These are phyloP conservation scores for Belonocnema kinseyi DNA, from an alignment of 1,140 invertebrate genomes.

Conservation along the genomic window DNA sequence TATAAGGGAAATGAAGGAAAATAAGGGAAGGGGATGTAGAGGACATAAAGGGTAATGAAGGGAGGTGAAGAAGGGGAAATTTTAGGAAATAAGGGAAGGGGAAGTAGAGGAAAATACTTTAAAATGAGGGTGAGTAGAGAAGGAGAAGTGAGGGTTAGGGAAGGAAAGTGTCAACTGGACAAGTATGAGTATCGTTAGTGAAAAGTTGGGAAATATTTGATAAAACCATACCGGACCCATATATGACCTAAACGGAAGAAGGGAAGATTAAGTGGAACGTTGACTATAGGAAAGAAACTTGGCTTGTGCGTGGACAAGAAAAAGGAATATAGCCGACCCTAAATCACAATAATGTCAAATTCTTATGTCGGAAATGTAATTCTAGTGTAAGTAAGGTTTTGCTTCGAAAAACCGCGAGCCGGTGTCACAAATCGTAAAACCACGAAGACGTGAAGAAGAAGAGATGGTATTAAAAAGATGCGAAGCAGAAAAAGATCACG, in stretches of 20 bases:
- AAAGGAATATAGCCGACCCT: constrained; percentile 49
- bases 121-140: too few species aligned
- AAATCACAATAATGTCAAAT: constrained; percentile 55
- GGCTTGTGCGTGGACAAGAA: constrained; percentile 49
- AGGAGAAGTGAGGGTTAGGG: too few species aligned
- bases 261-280: constrained; percentile 46
- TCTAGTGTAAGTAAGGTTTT: constrained; percentile 10
- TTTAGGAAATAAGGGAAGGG: too few species aligned
- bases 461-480: background rate
- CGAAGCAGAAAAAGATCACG: background rate
- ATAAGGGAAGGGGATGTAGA: too few species aligned
- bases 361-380: constrained; percentile 21
- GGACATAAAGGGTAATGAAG: too few species aligned
- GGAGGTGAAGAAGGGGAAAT: too few species aligned
- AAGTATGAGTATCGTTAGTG: background rate
- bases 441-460: constrained; percentile 34
- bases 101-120: too few species aligned
- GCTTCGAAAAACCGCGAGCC: constrained; percentile 5
- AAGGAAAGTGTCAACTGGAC: too few species aligned
- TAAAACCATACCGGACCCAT: constrained; percentile 24
- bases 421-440: constrained; percentile 31
- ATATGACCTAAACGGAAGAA: constrained; percentile 4
- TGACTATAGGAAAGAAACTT: constrained; percentile 53
- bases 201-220: constrained; percentile 2
- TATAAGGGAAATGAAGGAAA: too few species aligned